Evolutionary conservation across 2,113 vertebrate genomes (phyloP).

Genomic region (Aegypius monachus): DNA sequence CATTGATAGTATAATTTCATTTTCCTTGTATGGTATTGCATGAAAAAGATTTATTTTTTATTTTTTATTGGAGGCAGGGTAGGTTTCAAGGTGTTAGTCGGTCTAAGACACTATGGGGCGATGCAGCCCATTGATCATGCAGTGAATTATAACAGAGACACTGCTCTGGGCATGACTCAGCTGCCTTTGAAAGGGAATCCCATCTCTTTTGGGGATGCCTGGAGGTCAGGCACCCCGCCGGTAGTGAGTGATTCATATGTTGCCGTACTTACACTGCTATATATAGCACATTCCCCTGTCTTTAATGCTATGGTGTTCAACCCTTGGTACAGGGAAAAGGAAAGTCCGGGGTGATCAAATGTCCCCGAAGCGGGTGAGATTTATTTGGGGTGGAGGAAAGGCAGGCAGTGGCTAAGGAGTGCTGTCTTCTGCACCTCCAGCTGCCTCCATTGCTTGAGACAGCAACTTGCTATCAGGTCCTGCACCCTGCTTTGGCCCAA

Average conservation of each 20-base stretch:
- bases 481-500: background rate
- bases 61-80: background rate
- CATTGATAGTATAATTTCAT: background rate
- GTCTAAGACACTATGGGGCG: background rate
- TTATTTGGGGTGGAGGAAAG: background rate
- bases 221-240: background rate
- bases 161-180: background rate
- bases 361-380: background rate
- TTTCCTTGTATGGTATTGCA: background rate
- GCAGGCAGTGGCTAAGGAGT: no score
- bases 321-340: background rate
- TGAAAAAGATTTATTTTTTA: background rate
- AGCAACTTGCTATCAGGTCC: background rate
- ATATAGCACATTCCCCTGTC: background rate
- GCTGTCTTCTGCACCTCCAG: background rate
- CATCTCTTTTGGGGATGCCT: background rate
- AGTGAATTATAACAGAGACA: background rate
- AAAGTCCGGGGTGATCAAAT: background rate
- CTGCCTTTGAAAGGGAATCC: background rate
- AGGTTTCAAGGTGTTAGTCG: background rate
- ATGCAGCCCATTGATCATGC: background rate
- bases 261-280: background rate
- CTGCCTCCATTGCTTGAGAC: fast-evolving
- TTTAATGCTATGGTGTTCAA: background rate
- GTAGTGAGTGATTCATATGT: background rate